Evolutionary conservation across 2,113 vertebrate genomes (phyloP), one percentile per base, ranked within the genome.

Genomic region (Girardinichthys multiradiatus): DNA sequence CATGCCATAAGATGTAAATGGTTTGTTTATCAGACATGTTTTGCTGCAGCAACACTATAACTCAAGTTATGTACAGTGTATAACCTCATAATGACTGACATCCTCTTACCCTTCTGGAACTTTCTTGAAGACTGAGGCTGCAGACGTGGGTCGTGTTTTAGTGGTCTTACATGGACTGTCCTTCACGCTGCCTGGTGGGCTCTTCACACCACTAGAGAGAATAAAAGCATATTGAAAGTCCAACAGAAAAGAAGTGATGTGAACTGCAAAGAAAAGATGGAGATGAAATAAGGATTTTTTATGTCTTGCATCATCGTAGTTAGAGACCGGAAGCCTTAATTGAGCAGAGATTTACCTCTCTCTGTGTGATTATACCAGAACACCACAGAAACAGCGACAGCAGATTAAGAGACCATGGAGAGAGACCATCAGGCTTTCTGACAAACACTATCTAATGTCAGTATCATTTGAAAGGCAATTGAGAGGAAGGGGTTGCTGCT

Each of bases 41-140:
- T 24, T 2, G 48, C 48, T n/a, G 8, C 48, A 54, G 9, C 21
- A n/a, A 10, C 10, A 2, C 37, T 39, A 39, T 39, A 12, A 39
- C 7, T 39, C 2, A 35, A 35, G 35, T 35, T 7, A 35, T 1
- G 11, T 24, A 10, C 7, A n/a, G 2, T 10, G 2, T 24, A 10
- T n/a, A 2, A 2, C 48, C 48, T 51, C 19, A 21, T 5, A 11
- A 24, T 10, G 48, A n/a, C 48, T n/a, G 24, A 11, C 2, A 45
- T 3, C 10, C 6, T 33, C 88, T 85, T 37, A 94, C 94, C 87
- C 77, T 26, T 94, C 91, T 11, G 80, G 81, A 45, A 51, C 57
- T 75, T 89, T 93, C 82, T 72, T 94, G 48, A 57, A 74, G 80
- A 74, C 69, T 7, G 86, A 76, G 19, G 87, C 82, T 61, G 86